Percentiles rank a stretch among this genome's conserved stretches.
phyloP scores from a whole-genome alignment of 30 jellyfish, hydroid and myxozoan genomes.

The Haliclystus octoradiatus region DNA sequence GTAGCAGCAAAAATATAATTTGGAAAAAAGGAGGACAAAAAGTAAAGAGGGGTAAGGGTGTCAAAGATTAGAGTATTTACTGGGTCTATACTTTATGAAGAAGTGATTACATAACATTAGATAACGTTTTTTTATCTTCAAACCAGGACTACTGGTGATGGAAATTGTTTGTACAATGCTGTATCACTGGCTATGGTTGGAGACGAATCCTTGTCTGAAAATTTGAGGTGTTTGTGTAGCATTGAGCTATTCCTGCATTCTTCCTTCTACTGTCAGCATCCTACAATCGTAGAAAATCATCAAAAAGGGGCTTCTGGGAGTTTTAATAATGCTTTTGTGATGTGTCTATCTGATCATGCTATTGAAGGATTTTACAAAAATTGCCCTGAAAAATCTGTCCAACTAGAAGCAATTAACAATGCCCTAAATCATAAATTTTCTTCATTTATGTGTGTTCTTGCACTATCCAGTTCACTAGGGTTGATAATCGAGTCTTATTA shows the following conservation, averaged over 20 bases:
- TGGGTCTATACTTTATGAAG: too few species aligned
- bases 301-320: not conserved
- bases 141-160: conserved; percentile 21
- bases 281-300: not conserved
- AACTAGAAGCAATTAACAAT: not conserved
- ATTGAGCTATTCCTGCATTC: conserved; percentile 14
- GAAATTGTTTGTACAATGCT: conserved; percentile 23
- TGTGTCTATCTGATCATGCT: not conserved
- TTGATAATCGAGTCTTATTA: conserved; percentile 6
- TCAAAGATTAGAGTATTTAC: too few species aligned
- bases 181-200: too few species aligned
- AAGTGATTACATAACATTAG: too few species aligned
- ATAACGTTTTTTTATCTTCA: too few species aligned
- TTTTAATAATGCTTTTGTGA: not conserved
- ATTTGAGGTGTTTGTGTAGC: conserved; percentile 12
- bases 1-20: too few species aligned
- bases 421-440: conserved; percentile 3
- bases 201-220: not conserved
- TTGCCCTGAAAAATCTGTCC: not conserved
- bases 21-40: too few species aligned
- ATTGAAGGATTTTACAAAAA: not conserved
- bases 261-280: conserved; percentile 17
- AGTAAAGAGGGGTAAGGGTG: too few species aligned
- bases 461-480: conserved; percentile 1
- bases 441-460: conserved; percentile 15